Evolutionary conservation across 1,140 invertebrate genomes (phyloP).

Genomic region (Penaeus indicus): DNA sequence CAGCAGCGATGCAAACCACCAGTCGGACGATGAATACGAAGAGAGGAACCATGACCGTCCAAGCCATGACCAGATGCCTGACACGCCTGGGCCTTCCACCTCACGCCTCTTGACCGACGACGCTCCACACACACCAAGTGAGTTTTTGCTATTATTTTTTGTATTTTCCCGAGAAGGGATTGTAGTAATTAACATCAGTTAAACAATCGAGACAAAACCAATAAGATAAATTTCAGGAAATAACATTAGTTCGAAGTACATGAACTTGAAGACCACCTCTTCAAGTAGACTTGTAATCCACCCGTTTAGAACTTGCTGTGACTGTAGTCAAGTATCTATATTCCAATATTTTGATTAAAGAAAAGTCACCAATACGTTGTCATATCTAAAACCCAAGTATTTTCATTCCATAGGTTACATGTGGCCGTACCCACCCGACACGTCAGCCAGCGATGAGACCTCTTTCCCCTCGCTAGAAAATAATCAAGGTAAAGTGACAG

Average conservation of each 20-base stretch:
- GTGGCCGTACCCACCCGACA: slow-evolving; percentile 56
- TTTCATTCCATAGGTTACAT: slow-evolving; percentile 43
- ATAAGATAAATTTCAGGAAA: no score
- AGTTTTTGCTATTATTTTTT: neutral
- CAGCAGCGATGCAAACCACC: slow-evolving; percentile 58
- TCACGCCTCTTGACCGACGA: slow-evolving; percentile 49
- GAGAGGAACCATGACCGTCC: slow-evolving; percentile 20
- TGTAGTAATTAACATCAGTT: no score
- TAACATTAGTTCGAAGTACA: no score
- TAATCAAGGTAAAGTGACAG: slow-evolving; percentile 58
- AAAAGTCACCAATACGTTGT: no score
- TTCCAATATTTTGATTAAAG: no score
- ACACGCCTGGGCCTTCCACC: slow-evolving; percentile 52
- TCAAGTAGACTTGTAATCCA: no score
- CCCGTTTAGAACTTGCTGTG: no score
- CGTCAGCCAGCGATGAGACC: slow-evolving; percentile 29
- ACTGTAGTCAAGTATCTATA: no score
- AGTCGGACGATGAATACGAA: slow-evolving; percentile 50
- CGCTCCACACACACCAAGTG: slow-evolving; percentile 48
- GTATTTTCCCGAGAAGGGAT: no score
- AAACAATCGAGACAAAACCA: no score
- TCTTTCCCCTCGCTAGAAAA: slow-evolving; percentile 37
- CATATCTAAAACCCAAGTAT: neutral
- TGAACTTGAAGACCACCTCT: no score
- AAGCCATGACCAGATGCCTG: slow-evolving; percentile 37